Base-by-base conservation (phyloP, 2,888 invertebrate species). In the Agonopterix subpropinquella region DNA sequence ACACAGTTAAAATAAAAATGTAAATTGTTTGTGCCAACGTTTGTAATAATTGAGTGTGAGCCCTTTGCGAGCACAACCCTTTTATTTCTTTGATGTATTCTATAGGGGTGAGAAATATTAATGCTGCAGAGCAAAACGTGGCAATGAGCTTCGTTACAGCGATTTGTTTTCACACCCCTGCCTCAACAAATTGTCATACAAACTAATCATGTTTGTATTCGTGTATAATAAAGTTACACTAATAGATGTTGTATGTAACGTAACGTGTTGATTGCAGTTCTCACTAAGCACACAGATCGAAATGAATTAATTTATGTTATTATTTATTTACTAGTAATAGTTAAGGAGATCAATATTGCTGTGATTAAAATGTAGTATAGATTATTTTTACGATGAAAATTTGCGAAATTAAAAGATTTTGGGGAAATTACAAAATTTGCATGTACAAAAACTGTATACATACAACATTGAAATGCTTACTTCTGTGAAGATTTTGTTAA, bases 1-100 rank as follows among this genome's bases (percentile, higher is more conserved):
- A 60, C 51, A 62, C 51, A 62, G 45, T 42, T 61, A 58, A 64
- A 70, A 11, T 8, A 73, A 70, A 68, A 79, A 79, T 81, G 73
- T 83, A 81, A 85, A 86, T 80, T 80, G 72, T 80, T 79, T 80
- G 86, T 85, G 87, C 86, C 85, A 85, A 86, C 79, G 76, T 85
- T 82, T 80, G 78, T 84, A 77, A 80, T 84, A 82, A 82, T 82
- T 75, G 80, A 82, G 82, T 80, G 78, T 77, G 72, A 80, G 75
- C 84, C 81, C 84, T 81, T 73, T 69, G 71, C 78, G 67, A 73
- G 68, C 70, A 72, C 50, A 81, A 82, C 86, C 87, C 81, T 83
- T 84, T 76, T 73, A 74, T 85, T 84, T 78, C 83, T 85, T 87
- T 88, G 86, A 87, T 87, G 83, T 85, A 80, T 77, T 76, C 78